Percentiles rank a stretch among this genome's conserved stretches.
These are phyloP conservation scores for Ephestia elutella DNA, from an alignment of 1,140 invertebrate species.

Conservation along the genomic window DNA sequence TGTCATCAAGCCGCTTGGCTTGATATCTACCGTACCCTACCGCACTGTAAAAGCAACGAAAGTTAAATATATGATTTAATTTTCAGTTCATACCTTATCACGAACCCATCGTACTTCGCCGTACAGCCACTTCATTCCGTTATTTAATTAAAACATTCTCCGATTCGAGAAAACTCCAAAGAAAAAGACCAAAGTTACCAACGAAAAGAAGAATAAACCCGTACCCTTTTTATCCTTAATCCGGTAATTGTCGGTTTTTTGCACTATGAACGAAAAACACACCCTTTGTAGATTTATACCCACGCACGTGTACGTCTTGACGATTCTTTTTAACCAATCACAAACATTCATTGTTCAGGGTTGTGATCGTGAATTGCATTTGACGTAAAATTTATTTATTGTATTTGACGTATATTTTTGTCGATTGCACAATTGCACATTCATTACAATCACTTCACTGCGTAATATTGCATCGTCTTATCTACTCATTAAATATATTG, in stretches of 20 bases:
- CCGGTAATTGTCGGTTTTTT: slow-evolving; percentile 59
- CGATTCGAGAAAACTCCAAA: slow-evolving; percentile 26
- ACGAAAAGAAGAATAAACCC: slow-evolving; percentile 36
- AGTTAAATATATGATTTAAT: too few relatives aligned
- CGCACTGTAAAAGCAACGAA: too few relatives aligned
- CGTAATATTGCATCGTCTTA: not conserved
- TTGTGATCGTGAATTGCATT: slow-evolving; percentile 25
- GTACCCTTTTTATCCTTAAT: slow-evolving; percentile 49
- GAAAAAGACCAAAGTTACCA: slow-evolving; percentile 35
- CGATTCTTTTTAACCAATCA: slow-evolving; percentile 49
- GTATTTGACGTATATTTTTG: slow-evolving; percentile 45
- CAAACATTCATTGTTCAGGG: slow-evolving; percentile 34
- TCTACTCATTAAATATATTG: too few relatives aligned
- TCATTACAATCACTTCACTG: not conserved
- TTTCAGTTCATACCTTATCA: slow-evolving; percentile 21
- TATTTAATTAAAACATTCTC: slow-evolving; percentile 42
- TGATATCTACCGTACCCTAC: too few relatives aligned
- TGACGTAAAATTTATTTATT: slow-evolving; percentile 25
- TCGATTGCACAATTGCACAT: slow-evolving; percentile 13
- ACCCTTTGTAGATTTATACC: slow-evolving; percentile 55
- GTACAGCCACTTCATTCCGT: not conserved
- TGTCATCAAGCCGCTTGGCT: too few relatives aligned
- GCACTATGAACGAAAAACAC: slow-evolving; percentile 41
- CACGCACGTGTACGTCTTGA: slow-evolving; percentile 48
- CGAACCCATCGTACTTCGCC: too few relatives aligned